These are phyloP conservation scores for Barbus barbus DNA, from an alignment of 2,113 vertebrate species.

Conservation along the genomic window DNA sequence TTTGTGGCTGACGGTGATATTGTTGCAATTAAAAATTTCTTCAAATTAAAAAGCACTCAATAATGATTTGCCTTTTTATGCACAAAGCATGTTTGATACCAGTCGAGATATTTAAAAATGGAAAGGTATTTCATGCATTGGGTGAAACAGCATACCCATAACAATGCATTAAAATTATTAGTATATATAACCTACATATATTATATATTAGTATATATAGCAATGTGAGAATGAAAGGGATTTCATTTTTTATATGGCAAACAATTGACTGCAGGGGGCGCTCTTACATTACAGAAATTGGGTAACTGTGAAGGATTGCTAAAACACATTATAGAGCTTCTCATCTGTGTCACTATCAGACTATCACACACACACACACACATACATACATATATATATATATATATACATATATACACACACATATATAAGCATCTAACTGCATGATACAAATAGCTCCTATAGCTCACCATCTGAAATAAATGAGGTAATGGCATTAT, in stretches of 20 bases:
- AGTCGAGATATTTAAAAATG: not conserved
- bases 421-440: not conserved
- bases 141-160: not conserved
- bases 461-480: not conserved
- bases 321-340: not conserved
- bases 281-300: slow-evolving; percentile 55
- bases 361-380: no score
- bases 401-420: no score
- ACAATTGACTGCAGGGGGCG: slow-evolving; percentile 62
- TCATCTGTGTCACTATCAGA: not conserved
- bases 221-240: not conserved
- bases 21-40: not conserved
- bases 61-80: not conserved
- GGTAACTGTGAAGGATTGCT: not conserved
- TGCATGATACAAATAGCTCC: not conserved
- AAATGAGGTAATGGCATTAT: not conserved
- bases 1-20: not conserved
- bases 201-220: not conserved
- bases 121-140: not conserved
- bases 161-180: not conserved
- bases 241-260: not conserved
- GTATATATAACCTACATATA: no score
- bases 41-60: not conserved
- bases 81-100: not conserved
- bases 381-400: no score